Percentiles rank a stretch among this genome's conserved stretches.
Conservation (phyloP, 1,140 invertebrate genomes). For the Drosophila rhopaloa region DNA sequence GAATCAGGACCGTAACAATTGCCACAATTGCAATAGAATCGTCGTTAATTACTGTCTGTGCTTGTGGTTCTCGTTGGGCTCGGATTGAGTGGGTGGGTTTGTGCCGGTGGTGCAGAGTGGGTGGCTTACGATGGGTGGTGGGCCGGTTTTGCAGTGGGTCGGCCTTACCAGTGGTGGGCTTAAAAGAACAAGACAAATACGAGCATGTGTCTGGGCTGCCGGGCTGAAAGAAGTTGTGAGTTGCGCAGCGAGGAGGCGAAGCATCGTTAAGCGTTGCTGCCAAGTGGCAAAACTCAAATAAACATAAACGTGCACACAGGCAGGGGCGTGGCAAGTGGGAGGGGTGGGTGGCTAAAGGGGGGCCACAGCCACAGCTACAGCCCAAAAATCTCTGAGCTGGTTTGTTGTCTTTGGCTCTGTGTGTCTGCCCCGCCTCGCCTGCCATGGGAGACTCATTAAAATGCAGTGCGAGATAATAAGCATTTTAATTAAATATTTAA, state of each 20-base stretch:
- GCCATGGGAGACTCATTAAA: slow-evolving; percentile 81
- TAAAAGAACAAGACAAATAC: slow-evolving; percentile 81
- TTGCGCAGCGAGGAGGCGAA: slow-evolving; percentile 19
- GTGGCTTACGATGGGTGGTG: slow-evolving; percentile 4
- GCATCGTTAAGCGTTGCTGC: slow-evolving; percentile 80
- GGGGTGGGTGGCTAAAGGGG: background rate
- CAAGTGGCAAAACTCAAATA: slow-evolving; percentile 83
- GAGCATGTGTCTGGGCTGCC: slow-evolving; percentile 54
- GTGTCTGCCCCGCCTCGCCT: too few species aligned
- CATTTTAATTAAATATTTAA: slow-evolving; percentile 85
- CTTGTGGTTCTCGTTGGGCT: slow-evolving; percentile 60
- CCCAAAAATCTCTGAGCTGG: slow-evolving; percentile 78
- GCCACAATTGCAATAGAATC: slow-evolving; percentile 84
- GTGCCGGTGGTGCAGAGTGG: slow-evolving; percentile 3
- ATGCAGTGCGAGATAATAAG: slow-evolving; percentile 84
- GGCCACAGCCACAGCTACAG: slow-evolving; percentile 9
- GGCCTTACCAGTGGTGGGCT: slow-evolving; percentile 41
- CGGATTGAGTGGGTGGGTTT: slow-evolving; percentile 25
- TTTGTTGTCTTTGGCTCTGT: slow-evolving; percentile 70
- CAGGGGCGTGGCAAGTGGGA: slow-evolving; percentile 5
- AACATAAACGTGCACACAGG: slow-evolving; percentile 74
- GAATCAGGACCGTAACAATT: slow-evolving; percentile 84
- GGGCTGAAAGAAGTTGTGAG: slow-evolving; percentile 52
- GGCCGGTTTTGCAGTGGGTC: slow-evolving; percentile 12
- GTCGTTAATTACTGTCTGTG: slow-evolving; percentile 84